These are phyloP conservation scores for Podarcis muralis DNA, from an alignment of 2,113 vertebrate species.

Conservation along the genomic window DNA sequence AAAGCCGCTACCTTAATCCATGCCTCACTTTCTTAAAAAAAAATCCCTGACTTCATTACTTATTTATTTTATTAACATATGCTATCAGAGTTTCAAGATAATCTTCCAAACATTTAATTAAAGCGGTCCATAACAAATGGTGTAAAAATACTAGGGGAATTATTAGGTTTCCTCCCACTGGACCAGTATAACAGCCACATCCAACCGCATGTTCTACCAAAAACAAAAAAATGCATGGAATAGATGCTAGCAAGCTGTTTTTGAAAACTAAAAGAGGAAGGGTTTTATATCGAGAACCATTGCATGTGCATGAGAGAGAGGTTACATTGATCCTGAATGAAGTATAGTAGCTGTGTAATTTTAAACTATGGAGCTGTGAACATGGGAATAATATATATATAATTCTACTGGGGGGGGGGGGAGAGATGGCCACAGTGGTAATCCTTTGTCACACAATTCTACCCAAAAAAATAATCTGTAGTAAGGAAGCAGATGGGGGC, in stretches of 20 bases:
- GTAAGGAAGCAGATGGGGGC: neutral
- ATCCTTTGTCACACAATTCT: neutral
- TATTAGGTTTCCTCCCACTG: neutral
- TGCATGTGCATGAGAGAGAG: neutral
- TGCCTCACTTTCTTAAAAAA: neutral
- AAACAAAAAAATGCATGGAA: neutral
- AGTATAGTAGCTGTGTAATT: neutral
- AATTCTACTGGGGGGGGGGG: neutral
- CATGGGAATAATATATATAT: neutral
- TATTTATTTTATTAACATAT: constrained; percentile 21
- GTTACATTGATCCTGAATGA: neutral
- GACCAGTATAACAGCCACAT: neutral
- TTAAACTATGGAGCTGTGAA: neutral
- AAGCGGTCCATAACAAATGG: constrained; percentile 1
- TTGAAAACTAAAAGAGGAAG: neutral
- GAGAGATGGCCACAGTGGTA: neutral
- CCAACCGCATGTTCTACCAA: neutral
- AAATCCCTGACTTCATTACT: neutral
- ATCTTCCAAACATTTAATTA: constrained; percentile 22
- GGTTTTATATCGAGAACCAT: neutral
- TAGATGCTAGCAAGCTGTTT: neutral
- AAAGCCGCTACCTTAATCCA: neutral
- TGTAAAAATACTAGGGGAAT: neutral
- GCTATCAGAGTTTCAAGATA: neutral
- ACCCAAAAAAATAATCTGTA: neutral